Percentiles rank a stretch among this genome's conserved stretches.
phyloP scores from a whole-genome alignment of 2,888 invertebrate species.

The Lasioglossum vierecki region DNA sequence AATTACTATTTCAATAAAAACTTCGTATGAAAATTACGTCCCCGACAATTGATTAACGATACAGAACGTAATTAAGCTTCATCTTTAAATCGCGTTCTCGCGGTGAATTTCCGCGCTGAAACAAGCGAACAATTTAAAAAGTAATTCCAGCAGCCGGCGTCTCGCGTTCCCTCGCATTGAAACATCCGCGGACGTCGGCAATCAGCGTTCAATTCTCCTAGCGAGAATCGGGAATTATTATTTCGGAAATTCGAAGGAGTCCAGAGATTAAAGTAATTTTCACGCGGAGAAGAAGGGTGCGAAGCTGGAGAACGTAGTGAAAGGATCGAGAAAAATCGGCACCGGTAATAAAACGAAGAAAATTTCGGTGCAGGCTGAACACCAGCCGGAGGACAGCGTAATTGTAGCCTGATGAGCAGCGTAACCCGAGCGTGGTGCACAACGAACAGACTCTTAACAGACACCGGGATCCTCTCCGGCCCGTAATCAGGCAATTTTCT shows the following conservation, averaged over 20 bases:
- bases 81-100: not conserved
- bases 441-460: conserved; percentile 20
- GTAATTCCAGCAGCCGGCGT: not conserved
- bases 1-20: not conserved
- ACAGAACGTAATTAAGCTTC: not conserved
- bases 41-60: not conserved
- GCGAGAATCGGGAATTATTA: not conserved
- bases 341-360: conserved; percentile 16
- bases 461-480: conserved; percentile 8
- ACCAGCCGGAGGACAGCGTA: conserved; percentile 19
- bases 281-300: not conserved
- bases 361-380: conserved; percentile 26
- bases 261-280: not conserved
- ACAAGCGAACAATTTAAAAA: not conserved
- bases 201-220: not conserved
- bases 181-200: not conserved
- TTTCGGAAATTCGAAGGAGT: not conserved
- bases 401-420: conserved; percentile 39
- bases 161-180: not conserved
- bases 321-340: conserved; percentile 14
- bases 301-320: not conserved
- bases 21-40: not conserved
- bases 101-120: not conserved
- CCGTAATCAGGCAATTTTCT: conserved; percentile 45
- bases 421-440: conserved; percentile 19